Base-by-base conservation (phyloP, 2,113 vertebrate genomes). In the Aleadryas rufinucha region DNA sequence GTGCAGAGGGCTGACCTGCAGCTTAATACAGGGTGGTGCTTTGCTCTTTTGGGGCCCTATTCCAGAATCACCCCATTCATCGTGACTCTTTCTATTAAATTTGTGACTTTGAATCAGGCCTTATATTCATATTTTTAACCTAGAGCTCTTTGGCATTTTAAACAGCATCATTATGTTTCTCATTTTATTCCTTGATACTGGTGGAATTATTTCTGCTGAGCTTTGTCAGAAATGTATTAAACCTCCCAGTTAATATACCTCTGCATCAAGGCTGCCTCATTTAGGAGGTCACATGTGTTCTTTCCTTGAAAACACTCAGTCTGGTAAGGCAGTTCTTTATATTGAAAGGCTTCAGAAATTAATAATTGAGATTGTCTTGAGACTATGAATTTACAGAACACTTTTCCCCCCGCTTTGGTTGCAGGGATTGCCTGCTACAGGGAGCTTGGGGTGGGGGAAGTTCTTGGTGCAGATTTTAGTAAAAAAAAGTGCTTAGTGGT, bases 91-190 rank as follows among this genome's bases (percentile, higher is more conserved):
- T 54, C 33, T 78, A 37, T 83, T 52, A 75, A 63, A 85, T 27
- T 70, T 19, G 44, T 31, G 30, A 37, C 68, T 76, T 85, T 44
- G 50, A 39, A 83, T 76, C 33, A 66, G 35, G 35, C 30, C 20
- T 87, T 71, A 23, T 53, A 77, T 83, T 87, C 30, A 68, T 89
- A 61, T 87, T 89, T 91, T 81, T 83, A 92, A 80, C 52, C 50
- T 65, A 59, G 35, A 72, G 37, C 27, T 95, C 54, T 54, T 54
- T 66, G 71, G 33, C 64, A 44, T 84, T 84, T 90, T 84, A 86
- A 96, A 45, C 24, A 74, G 17, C 50, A 78, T 71, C 82, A 56
- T 90, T 81, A 52, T 77, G 37, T 64, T 93, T 84, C 79, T 68
- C 41, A 37, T 86, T 91, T 94, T 80, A n/a, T 74, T 93, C 64